Evolutionary conservation across 1,140 invertebrate genomes (phyloP), one percentile per base, ranked within the genome.

Genomic region (Megalopta genalis): DNA sequence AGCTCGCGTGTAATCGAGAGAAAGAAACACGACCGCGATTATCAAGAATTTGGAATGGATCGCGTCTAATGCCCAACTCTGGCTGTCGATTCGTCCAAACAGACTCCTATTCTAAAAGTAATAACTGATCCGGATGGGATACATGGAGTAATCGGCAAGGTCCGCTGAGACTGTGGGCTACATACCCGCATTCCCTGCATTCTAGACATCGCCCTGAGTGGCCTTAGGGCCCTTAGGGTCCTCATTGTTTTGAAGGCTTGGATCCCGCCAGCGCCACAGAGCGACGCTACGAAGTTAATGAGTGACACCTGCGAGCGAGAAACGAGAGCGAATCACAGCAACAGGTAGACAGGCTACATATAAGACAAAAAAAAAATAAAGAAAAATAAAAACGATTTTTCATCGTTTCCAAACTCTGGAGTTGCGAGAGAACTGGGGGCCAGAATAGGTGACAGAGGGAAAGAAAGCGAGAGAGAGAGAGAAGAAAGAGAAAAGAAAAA

Each of bases 151-250:
- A 86, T 72, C 79, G 86, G 89, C 87, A 88, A 92, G 92, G 91
- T 91, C 91, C 77, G 88, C 92, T 92, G 92, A 93, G 92, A 92
- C 92, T 88, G 88, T 91, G 91, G 91, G 91, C 93, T 95, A 96
- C 97, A 95, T 97, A 98, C 97, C 96, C 97, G 97, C 98, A 98
- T 98, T 94, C 98, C 98, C 95, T 99, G 97, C 97, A 98, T 98
- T 94, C 97, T 96, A 94, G 97, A 98, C 97, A 99, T 97, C 92
- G 97, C 98, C 94, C 97, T 96, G 93, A 98, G 95, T 91, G 97
- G 97, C 93, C 98, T 96, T 93, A 99, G 95, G 93, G 98, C 98
- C 94, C 98, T 96, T 91, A 98, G 95, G 90, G 98, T 98, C 96
- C 97, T 94, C 98, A 98, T 98, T 93, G 98, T 98, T 97, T 98